Percentiles rank a stretch among this genome's conserved stretches.
Conservation (phyloP, 2,797 vertebrate genomes). For the Vultur gryphus region DNA sequence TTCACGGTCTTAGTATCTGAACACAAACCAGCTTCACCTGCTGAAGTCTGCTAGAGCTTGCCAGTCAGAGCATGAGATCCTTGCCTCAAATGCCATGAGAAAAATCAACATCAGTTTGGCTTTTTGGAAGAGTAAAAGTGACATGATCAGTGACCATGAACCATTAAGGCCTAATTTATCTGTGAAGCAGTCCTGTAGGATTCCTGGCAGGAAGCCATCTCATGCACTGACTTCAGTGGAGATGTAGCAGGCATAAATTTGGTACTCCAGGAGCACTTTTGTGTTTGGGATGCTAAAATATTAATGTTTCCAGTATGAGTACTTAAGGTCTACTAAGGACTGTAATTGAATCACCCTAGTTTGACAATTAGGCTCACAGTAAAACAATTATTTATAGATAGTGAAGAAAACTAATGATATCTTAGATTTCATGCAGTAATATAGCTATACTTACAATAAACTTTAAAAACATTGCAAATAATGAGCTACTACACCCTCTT, state of each 20-base stretch:
- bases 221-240: not conserved
- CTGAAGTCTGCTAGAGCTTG: not conserved
- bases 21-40: not conserved
- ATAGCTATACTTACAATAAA: not conserved
- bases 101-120: not conserved
- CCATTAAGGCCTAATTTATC: not conserved
- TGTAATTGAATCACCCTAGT: not conserved
- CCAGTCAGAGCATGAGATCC: not conserved
- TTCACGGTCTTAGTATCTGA: not conserved
- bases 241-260: not conserved
- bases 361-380: not conserved
- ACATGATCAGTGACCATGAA: not conserved
- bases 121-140: not conserved
- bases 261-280: not conserved
- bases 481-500: not conserved
- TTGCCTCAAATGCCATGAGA: not conserved
- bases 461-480: not conserved
- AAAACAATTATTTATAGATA: not conserved
- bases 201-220: not conserved
- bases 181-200: not conserved
- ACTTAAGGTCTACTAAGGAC: not conserved
- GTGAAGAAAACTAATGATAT: not conserved
- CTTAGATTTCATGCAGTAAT: not conserved
- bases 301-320: not conserved
- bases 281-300: not conserved